These are phyloP conservation scores for Sturnus vulgaris DNA, from an alignment of 2,113 vertebrate genomes.

Conservation along the genomic window DNA sequence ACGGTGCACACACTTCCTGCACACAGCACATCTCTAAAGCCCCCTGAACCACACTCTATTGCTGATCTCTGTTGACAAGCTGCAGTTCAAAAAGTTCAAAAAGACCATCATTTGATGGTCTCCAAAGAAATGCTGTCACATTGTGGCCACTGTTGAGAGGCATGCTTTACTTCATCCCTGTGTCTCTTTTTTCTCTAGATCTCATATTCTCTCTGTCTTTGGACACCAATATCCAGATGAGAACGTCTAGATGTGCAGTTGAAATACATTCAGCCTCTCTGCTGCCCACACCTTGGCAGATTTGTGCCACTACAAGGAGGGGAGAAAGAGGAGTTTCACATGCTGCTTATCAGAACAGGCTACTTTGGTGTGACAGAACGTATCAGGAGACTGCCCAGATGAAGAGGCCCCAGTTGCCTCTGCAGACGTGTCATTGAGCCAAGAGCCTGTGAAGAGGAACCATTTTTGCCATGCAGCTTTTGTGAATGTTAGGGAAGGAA, in stretches of 20 bases:
- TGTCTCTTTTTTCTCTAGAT: background rate
- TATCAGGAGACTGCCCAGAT: background rate
- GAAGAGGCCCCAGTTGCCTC: background rate
- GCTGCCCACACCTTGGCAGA: background rate
- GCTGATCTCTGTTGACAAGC: background rate
- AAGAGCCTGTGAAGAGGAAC: background rate
- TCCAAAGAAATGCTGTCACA: background rate
- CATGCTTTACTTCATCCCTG: background rate
- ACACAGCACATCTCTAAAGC: rapidly evolving
- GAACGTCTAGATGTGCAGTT: background rate
- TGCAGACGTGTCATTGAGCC: background rate
- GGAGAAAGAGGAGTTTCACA: background rate
- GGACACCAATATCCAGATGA: background rate
- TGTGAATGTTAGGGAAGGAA: background rate
- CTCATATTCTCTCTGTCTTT: background rate
- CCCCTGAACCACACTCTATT: background rate
- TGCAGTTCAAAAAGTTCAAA: background rate
- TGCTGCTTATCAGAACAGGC: background rate
- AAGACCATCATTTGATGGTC: background rate
- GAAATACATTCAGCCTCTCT: background rate
- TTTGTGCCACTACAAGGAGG: background rate
- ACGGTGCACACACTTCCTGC: background rate
- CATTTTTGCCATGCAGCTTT: background rate
- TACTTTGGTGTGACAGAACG: background rate
- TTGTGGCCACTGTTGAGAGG: background rate